phyloP scores from a whole-genome alignment of 1,140 invertebrate species.

The Dinothrombium tinctorium region DNA sequence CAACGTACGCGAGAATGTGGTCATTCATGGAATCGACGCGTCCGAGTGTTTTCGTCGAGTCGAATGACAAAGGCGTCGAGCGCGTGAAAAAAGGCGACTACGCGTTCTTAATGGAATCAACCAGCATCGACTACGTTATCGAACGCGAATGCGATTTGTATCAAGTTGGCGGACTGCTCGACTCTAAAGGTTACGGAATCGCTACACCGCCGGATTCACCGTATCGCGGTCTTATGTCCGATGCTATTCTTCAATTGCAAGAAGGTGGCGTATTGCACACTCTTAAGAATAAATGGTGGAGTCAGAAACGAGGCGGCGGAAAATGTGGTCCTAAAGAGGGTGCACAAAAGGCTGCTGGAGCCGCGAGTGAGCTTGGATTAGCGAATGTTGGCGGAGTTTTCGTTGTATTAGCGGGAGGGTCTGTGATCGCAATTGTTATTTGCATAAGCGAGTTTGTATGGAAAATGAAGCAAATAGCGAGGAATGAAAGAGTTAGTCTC shows the following conservation, averaged over 20 bases:
- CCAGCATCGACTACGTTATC: conserved; percentile 46
- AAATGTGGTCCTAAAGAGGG: conserved; percentile 16
- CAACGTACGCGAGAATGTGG: conserved; percentile 55
- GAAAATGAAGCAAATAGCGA: conserved; percentile 15
- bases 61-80: conserved; percentile 59
- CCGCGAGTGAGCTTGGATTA: conserved; percentile 20
- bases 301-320: conserved; percentile 9
- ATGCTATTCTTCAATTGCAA: conserved; percentile 25
- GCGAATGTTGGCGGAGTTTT: conserved; percentile 27
- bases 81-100: conserved; percentile 49
- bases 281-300: conserved; percentile 23
- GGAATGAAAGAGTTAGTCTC: conserved; percentile 4
- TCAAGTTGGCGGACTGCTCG: conserved; percentile 46
- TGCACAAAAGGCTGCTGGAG: conserved; percentile 14
- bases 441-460: conserved; percentile 19
- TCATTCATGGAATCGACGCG: conserved; percentile 52
- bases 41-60: conserved; percentile 52
- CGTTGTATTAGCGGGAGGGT: conserved; percentile 22
- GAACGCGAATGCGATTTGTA: conserved; percentile 47
- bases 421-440: conserved; percentile 17
- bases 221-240: conserved; percentile 23
- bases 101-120: conserved; percentile 70
- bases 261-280: conserved; percentile 24
- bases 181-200: conserved; percentile 29
- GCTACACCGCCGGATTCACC: conserved; percentile 23